Evolutionary conservation across 2,888 invertebrate species (phyloP), one percentile per base, ranked within the genome.

Genomic region (Tetragnatha montana): DNA sequence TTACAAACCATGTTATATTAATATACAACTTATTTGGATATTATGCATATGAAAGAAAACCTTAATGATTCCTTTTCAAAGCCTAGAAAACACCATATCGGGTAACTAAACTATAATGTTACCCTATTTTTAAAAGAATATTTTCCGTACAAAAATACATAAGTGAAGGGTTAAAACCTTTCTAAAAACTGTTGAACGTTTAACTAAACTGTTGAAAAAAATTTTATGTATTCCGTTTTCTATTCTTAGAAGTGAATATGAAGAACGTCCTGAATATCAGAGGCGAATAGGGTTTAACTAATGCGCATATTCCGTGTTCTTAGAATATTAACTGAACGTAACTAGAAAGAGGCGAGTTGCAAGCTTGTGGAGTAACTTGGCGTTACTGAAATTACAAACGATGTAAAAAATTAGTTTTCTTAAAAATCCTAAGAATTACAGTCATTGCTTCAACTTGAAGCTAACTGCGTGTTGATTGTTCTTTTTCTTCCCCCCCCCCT

Each of bases 281-380:
- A 60, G 60, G 60, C 10, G 60, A 51, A 73, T 81, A 17, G 50
- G 50, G 35, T 81, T 81, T 12, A 81, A 70, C 19, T 81, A 81
- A 81, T 81, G 81, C 21, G 12, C 70, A n/a, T 70, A 81, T 73
- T 47, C 47, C 81, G 50, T 81, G 81, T 70, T 14, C 35, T 47
- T 70, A 8, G 70, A 49, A 81, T 47, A 81, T 81, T 21, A 81
- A 71, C 81, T 21, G 70, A 60, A 60, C 60, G 60, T 60, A 60
- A 60, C 60, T 60, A 60, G 60, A 17, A 60, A 60, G 60, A 17
- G 17, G 10, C 10, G 17, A 60, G 17, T 17, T 4, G 60, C 17
- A 17, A 60, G 60, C 10, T n/a, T n/a, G n/a, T n/a, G n/a, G n/a
- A n/a, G 60, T 12, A 17, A 17, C 60, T 60, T 60, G 4, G 60